Percentiles rank a stretch among this genome's conserved stretches.
Evolutionary conservation across 2,888 invertebrate species (phyloP).

Genomic region (Nemoura dubitans): DNA sequence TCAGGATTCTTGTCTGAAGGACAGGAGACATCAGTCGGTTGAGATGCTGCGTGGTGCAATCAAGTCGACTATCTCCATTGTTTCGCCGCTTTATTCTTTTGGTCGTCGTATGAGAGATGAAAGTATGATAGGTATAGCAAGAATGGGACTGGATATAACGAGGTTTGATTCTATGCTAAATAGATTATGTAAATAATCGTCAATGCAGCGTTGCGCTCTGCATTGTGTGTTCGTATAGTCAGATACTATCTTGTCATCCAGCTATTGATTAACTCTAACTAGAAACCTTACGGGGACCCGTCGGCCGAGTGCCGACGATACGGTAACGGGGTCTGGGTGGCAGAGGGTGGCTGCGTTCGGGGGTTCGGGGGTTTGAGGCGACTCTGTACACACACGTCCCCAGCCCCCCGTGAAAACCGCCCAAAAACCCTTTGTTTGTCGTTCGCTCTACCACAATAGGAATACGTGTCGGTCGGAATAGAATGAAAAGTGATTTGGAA

Average conservation of each 20-base stretch:
- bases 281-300: constrained; percentile 41
- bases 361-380: background rate
- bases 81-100: background rate
- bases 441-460: constrained; percentile 48
- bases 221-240: background rate
- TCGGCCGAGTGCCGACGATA: background rate
- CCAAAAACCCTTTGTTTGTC: constrained; percentile 50
- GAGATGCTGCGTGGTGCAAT: background rate
- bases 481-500: constrained; percentile 40
- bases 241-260: constrained; percentile 33
- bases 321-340: background rate
- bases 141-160: constrained; percentile 10
- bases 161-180: constrained; percentile 5
- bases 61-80: background rate
- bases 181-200: background rate
- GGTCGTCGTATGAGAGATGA: background rate
- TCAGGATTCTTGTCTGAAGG: background rate
- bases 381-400: constrained; percentile 43
- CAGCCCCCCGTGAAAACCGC: constrained; percentile 37
- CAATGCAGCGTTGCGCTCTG: background rate
- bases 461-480: constrained; percentile 45
- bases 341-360: background rate
- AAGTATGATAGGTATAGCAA: constrained; percentile 7
- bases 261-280: constrained; percentile 43
- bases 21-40: background rate